Conservation (phyloP, 2,888 invertebrate genomes). For the Arrhopalites spinosus region DNA sequence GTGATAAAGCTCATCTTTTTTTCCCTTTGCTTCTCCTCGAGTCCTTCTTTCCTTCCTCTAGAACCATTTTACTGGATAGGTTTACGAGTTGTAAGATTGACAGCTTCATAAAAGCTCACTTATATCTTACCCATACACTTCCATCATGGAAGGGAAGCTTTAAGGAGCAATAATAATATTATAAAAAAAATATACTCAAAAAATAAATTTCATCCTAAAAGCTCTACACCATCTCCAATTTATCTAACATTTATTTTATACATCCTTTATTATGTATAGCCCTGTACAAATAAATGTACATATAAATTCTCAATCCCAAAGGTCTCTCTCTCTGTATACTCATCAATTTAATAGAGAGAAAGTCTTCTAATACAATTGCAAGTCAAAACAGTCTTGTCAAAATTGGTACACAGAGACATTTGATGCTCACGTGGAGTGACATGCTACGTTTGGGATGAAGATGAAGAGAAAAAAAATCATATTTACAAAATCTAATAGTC, state of each 20-base stretch:
- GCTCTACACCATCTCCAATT: no score
- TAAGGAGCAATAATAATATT: conserved; percentile 7
- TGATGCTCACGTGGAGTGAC: no score
- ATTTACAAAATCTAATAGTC: conserved; percentile 11
- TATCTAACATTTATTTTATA: no score
- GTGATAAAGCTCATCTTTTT: background rate
- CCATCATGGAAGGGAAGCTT: background rate
- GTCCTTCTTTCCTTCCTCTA: background rate
- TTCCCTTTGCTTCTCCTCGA: background rate
- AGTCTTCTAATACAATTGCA: background rate
- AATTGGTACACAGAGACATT: background rate
- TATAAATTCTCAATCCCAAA: background rate
- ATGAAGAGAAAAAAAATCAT: conserved; percentile 3
- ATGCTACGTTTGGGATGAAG: no score
- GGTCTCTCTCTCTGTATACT: background rate
- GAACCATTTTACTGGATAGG: background rate
- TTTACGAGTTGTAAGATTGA: conserved; percentile 17
- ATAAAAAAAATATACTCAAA: background rate
- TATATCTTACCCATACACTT: background rate
- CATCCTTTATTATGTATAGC: no score
- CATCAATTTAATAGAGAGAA: no score
- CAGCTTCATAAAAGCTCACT: conserved; percentile 17
- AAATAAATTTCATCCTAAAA: no score
- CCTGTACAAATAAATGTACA: background rate
- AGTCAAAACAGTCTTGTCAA: background rate